Evolutionary conservation across 2,888 invertebrate species (phyloP).

Genomic region (Acronicta aceris): DNA sequence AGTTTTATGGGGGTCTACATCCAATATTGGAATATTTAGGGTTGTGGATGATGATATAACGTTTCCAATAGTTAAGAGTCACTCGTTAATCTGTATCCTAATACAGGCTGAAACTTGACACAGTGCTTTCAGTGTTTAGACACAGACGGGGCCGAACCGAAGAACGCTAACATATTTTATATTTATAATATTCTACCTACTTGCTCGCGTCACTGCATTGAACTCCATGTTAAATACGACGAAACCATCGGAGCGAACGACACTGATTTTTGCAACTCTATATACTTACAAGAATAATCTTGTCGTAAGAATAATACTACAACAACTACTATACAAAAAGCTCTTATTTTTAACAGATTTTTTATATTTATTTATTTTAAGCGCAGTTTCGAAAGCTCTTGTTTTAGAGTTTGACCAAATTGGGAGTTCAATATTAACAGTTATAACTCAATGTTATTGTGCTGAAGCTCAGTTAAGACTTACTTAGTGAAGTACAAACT

Average conservation of each 20-base stretch:
- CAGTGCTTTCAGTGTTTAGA: slow-evolving; percentile 13
- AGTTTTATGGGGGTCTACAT: no score
- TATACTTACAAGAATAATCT: slow-evolving; percentile 63
- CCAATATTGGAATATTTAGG: no score
- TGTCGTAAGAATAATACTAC: slow-evolving; percentile 68
- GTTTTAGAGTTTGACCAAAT: slow-evolving; percentile 46
- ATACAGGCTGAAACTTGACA: slow-evolving; percentile 37
- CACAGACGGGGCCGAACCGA: slow-evolving; percentile 29
- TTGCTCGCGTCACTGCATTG: slow-evolving; percentile 55
- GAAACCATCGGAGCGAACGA: slow-evolving; percentile 59
- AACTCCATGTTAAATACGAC: slow-evolving; percentile 59
- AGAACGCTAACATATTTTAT: slow-evolving; percentile 58
- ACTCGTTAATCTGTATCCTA: slow-evolving; percentile 17
- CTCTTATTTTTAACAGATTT: slow-evolving; percentile 81
- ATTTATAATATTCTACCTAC: slow-evolving; percentile 51
- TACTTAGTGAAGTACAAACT: slow-evolving; percentile 35
- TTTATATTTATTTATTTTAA: slow-evolving; percentile 58
- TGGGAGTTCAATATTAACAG: slow-evolving; percentile 37
- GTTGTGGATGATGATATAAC: no score
- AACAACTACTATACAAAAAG: slow-evolving; percentile 84
- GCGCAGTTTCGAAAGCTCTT: slow-evolving; percentile 84
- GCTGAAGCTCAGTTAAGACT: slow-evolving; percentile 50
- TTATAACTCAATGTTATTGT: slow-evolving; percentile 60
- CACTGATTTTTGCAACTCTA: slow-evolving; percentile 59
- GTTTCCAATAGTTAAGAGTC: slow-evolving; percentile 5